Conservation (phyloP, 2,113 vertebrate species). For the Pampusana beccarii region DNA sequence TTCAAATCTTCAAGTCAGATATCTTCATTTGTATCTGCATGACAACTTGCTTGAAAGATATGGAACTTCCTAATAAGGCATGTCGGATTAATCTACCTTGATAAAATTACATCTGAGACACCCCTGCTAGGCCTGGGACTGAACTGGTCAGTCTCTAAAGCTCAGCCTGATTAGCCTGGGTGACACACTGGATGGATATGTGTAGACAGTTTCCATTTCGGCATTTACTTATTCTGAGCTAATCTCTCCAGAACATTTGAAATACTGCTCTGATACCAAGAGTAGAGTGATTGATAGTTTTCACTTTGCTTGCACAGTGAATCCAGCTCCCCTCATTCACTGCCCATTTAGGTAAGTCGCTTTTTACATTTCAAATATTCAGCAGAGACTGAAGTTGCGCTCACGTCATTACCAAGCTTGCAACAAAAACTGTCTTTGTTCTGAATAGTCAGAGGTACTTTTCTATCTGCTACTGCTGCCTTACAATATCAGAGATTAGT, state of each 20-base stretch:
- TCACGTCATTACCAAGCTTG: not conserved
- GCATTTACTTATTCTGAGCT: slow-evolving; percentile 39
- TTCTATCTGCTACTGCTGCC: not conserved
- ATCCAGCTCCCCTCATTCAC: not conserved
- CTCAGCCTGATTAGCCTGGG: not conserved
- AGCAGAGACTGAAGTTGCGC: not conserved
- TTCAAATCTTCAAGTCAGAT: not conserved
- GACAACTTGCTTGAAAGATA: not conserved
- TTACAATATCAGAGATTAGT: not conserved
- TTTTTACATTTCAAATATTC: slow-evolving; percentile 38
- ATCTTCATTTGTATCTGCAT: slow-evolving; percentile 3
- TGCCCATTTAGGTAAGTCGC: slow-evolving; percentile 11
- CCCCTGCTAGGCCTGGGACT: not conserved
- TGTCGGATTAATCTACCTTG: not conserved
- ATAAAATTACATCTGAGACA: not conserved
- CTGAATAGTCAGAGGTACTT: not conserved
- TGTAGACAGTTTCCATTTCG: slow-evolving; percentile 33
- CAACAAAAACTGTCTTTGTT: not conserved
- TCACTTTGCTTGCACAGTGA: not conserved
- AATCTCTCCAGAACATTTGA: slow-evolving; percentile 40
- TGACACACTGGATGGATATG: not conserved
- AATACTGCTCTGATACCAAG: slow-evolving; percentile 19
- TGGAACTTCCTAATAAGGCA: not conserved
- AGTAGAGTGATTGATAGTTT: slow-evolving; percentile 44
- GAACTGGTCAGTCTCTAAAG: slow-evolving; percentile 8